Evolutionary conservation across 2,113 vertebrate species (phyloP), one percentile per base, ranked within the genome.

Genomic region (Phocoena phocoena): DNA sequence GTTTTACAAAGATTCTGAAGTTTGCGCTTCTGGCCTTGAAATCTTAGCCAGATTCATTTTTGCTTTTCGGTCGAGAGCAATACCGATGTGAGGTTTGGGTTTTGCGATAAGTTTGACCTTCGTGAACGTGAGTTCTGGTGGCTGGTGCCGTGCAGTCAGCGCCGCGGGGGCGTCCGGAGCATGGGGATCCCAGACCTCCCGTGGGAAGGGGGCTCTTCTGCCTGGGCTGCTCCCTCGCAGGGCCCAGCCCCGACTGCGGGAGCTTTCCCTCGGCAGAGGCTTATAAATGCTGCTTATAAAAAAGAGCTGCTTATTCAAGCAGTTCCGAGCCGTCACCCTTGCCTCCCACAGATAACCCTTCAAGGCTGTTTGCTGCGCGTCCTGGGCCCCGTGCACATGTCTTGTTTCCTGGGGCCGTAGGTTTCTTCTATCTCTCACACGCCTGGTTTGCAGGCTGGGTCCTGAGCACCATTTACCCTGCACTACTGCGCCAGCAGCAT

Each of bases 71-170:
- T n/a, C 6, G n/a, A 31, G n/a, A 50, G 53, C 85, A 91, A 31
- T 44, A 21, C 23, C 87, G 3, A 71, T 6, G 6, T 12, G 2
- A 60, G 58, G 88, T 47, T 47, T 11, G 4, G 50, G 18, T 80
- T 93, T 67, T 65, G 41, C 23, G 36, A 8, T 36, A 14, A 3
- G 25, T 38, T 26, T 58, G 33, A 10, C 23, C 58, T 74, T 33
- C n/a, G 44, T 55, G 55, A 4, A 2, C 3, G 21, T 33, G 36
- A 47, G 44, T 44, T 5, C 50, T 7, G 68, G 26, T 8, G 20
- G 20, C 8, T 5, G 36, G 13, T 0, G 4, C 6, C 1, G 0
- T 60, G 53, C 5, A 13, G 55, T 36, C 33, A 79, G n/a, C 12
- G 74, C 44, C 17, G 33, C 50, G 31, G 31, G 77, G 55, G 21